Base-by-base conservation (phyloP, 2,113 vertebrate genomes). In the Platysteira castanea region DNA sequence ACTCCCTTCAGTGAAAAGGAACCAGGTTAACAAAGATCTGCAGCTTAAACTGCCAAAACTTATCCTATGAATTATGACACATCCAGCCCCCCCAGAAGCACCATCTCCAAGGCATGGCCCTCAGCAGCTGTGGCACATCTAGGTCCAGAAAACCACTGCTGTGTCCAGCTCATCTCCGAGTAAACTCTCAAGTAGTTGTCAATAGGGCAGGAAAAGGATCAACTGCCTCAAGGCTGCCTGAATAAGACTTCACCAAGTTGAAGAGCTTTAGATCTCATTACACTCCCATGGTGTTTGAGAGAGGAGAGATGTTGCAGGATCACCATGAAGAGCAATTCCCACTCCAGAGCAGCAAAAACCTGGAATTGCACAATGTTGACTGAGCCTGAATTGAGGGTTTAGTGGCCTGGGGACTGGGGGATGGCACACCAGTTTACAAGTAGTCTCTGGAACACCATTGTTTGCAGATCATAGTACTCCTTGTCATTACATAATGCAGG, bases 401-500 rank as follows among this genome's bases (percentile, higher is more conserved):
- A 84, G 71, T 10, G 18, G 31, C 56, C 31, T 27, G 28, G 46
- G 78, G 39, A 49, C 39, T 54, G 39, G 23, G 14, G 33, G 41
- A 30, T 6, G 8, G 37, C 76, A 37, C 49, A 24, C 10, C 3
- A 6, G 22, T 50, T 82, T 82, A n/a, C 37, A 57, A 16, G 60
- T 1, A 74, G 24, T 42, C n/a, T 50, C 76, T 60, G 59, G 60
- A 35, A 68, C 87, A 75, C 6, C 0, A 2, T 0, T 79, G 59
- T 93, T 93, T 91, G 84, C 92, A 84, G 95, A 21, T 73, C 81
- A 81, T 31, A 91, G 82, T 79, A 46, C 92, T 81, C 46, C 10
- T 13, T 60, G 73, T 15, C 41, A 21, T 81, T 86, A 76, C 4
- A 17, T 50, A 47, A 52, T 9, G 4, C 33, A 47, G 11, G 28